Evolutionary conservation across 2,888 invertebrate genomes (phyloP), one percentile per base, ranked within the genome.

Genomic region (Eudemis profundana): DNA sequence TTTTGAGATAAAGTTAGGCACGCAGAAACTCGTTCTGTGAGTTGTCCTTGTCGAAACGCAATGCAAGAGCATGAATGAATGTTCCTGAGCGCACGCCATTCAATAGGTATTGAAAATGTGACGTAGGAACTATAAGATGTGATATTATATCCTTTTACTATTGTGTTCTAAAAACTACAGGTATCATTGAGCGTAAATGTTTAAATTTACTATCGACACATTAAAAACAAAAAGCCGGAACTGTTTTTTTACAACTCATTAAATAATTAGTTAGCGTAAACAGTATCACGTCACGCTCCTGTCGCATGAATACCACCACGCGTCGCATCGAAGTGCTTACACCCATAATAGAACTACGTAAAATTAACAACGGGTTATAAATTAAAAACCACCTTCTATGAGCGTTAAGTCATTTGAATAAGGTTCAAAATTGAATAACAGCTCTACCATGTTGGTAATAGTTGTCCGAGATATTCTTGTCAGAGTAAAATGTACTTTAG

Each of bases 291-390:
- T 88, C 86, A 87, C 79, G 78, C 74, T 68, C 76, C 78, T 80
- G 82, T 84, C 83, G 83, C 85, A 83, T 88, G 86, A 60, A 65
- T 59, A 51, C 51, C 60, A 60, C 83, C 82, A 78, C 78, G 80
- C 79, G 81, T 77, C 81, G 75, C 77, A 76, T 44, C 54, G 49
- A 68, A 72, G 73, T 71, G 85, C 83, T 85, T 86, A 91, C 91
- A 91, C 91, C 90, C 90, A 89, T 91, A 89, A 87, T 89, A 89
- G 86, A 87, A 77, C 76, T 72, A 71, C 60, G 63, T 68, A 69
- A 68, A 74, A 72, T 68, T 70, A 74, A 78, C 68, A 86, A 85
- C 63, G 76, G 49, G 74, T 54, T 74, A 83, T 69, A 64, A 68
- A 60, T 69, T 47, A 36, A 59, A 65, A 17, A 27, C 7, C 5